Percentiles rank a stretch among this genome's conserved stretches.
These are phyloP conservation scores for Spinus olivaceus DNA, from an alignment of 2,797 vertebrate species.

Conservation along the genomic window DNA sequence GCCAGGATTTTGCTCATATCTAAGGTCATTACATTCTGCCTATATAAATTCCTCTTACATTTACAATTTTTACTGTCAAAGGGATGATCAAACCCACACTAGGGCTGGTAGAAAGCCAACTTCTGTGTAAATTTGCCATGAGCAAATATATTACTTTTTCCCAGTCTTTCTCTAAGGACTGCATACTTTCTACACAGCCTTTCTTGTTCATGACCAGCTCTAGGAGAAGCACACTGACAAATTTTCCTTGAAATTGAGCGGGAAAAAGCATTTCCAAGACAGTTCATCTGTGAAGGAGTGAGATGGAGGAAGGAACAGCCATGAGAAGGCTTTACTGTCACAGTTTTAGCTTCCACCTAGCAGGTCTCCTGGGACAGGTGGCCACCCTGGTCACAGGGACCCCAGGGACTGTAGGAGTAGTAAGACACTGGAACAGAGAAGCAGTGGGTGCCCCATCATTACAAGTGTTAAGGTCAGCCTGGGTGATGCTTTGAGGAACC, in stretches of 20 bases:
- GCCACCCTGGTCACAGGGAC: rapidly evolving
- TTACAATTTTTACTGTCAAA: neutral
- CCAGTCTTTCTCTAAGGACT: neutral
- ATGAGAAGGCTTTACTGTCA: neutral
- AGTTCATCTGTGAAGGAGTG: rapidly evolving
- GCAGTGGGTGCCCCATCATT: neutral
- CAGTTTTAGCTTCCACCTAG: neutral
- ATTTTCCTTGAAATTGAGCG: neutral
- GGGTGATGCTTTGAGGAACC: neutral
- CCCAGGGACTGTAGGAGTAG: neutral
- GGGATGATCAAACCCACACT: neutral
- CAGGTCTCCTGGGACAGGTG: neutral
- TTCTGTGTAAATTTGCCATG: neutral
- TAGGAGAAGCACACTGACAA: neutral
- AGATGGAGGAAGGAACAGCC: neutral
- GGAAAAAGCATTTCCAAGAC: neutral
- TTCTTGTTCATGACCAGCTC: neutral
- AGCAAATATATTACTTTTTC: neutral
- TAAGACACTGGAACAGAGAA: neutral
- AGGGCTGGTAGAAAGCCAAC: neutral
- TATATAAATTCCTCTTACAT: neutral
- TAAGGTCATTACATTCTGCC: neutral
- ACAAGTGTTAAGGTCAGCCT: neutral
- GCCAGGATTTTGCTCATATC: neutral
- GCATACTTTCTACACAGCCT: neutral